These are phyloP conservation scores for Pseudomyrmex concolor DNA, from an alignment of 1,140 invertebrate species.

Conservation along the genomic window DNA sequence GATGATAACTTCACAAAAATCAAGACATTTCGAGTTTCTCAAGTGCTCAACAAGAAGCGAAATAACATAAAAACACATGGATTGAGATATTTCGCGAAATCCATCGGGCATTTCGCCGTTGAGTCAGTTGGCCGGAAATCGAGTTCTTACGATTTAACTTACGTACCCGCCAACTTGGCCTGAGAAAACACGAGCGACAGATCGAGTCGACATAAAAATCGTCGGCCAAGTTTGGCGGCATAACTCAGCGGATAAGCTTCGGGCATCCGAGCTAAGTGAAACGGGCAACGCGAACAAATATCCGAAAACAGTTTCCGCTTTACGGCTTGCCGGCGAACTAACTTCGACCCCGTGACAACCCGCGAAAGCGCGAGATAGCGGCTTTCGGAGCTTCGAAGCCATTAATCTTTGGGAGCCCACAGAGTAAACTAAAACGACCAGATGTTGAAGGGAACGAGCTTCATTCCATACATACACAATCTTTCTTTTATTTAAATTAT, in stretches of 20 bases:
- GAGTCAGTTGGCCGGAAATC: constrained; percentile 39
- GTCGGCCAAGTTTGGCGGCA: constrained; percentile 43
- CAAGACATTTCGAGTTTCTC: neutral
- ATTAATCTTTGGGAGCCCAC: constrained; percentile 31
- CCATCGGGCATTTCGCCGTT: neutral
- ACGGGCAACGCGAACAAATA: constrained; percentile 60
- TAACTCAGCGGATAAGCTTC: constrained; percentile 66
- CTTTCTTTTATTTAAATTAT: neutral
- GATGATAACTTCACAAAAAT: neutral
- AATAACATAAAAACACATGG: constrained; percentile 22
- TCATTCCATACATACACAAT: neutral
- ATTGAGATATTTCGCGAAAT: constrained; percentile 29
- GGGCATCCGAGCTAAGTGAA: constrained; percentile 48
- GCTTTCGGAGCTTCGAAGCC: neutral
- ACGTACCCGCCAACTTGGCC: constrained; percentile 32
- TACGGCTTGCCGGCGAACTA: constrained; percentile 26
- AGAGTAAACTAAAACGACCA: neutral
- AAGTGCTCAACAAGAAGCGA: neutral
- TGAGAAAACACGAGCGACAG: constrained; percentile 53
- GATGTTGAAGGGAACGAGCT: neutral
- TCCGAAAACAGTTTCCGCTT: constrained; percentile 59
- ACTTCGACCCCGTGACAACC: constrained; percentile 38
- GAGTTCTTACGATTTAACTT: constrained; percentile 46
- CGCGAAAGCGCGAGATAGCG: neutral
- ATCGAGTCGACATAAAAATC: constrained; percentile 61